Evolutionary conservation across 2,113 vertebrate genomes (phyloP), one percentile per base, ranked within the genome.

Genomic region (Bujurquina vittata): DNA sequence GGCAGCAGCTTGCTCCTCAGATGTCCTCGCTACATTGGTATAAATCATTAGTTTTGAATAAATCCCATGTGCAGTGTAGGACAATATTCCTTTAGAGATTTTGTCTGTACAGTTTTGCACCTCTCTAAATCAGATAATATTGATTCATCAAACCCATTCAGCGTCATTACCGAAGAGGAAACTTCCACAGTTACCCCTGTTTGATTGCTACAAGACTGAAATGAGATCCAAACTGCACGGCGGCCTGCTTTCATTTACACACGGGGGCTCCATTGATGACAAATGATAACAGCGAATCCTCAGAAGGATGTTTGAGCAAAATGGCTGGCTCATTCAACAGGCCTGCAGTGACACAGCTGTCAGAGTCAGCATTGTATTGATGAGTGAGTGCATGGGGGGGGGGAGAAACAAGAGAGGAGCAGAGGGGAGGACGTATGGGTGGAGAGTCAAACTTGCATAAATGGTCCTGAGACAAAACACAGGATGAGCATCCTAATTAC

Each of bases 191-290:
- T 58, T 82, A 63, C 80, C 74, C 83, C 76, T 58, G 81, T 86
- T 79, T 88, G 82, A 92, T 84, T 78, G 46, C 61, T 59, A 26
- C 65, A 82, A 56, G 85, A 83, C 69, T 80, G 88, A 80, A 89
- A 90, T 82, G 81, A 81, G 83, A 90, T 85, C 87, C 61, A 84
- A 86, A 85, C 80, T 63, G 75, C 81, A 56, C 23, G n/a, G 31
- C 79, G 11, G 76, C 43, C 59, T 72, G 79, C 84, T 59, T 77
- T 84, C 80, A 56, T 81, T 89, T 90, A 62, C 86, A 86, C 88
- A 84, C 26, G 60, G 87, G 84, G 72, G 65, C 79, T 80, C 73
- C 46, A 18, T 37, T 37, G 88, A 90, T 88, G 77, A 77, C 74
- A 61, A 33, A 80, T 54, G 87, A 88, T 77, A 90, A 84, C 75